Conservation (phyloP, 1,140 invertebrate genomes). For the Potamilus streckersoni region DNA sequence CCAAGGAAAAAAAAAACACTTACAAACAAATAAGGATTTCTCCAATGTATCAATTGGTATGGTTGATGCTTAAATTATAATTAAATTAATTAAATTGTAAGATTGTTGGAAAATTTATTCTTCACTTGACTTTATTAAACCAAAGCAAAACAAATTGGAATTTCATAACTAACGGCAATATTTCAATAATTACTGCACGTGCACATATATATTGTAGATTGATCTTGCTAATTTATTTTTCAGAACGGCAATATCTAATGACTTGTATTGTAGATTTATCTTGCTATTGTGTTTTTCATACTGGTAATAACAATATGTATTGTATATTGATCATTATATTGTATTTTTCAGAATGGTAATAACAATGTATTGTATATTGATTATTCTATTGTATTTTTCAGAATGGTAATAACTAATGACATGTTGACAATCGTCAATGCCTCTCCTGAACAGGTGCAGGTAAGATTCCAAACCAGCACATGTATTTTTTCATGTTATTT, state of each 20-base stretch:
- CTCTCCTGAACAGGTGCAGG: conserved; percentile 76
- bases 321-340: too few species aligned
- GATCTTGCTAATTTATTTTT: conserved; percentile 5
- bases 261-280: conserved; percentile 68
- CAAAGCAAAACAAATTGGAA: background rate
- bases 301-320: too few species aligned
- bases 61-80: too few species aligned
- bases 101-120: background rate
- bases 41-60: too few species aligned
- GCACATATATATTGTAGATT: too few species aligned
- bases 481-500: background rate
- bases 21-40: too few species aligned
- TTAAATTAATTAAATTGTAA: too few species aligned
- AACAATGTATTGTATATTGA: conserved; percentile 47
- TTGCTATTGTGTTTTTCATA: too few species aligned
- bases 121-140: conserved; percentile 7
- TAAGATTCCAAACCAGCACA: conserved; percentile 12
- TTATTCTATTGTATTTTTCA: conserved; percentile 12
- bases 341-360: conserved; percentile 74
- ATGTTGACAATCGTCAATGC: conserved; percentile 80
- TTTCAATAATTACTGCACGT: too few species aligned
- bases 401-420: conserved; percentile 85
- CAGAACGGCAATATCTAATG: conserved; percentile 82
- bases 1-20: too few species aligned
- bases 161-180: too few species aligned